These are phyloP conservation scores for Conomelus anceps DNA, from an alignment of 2,888 invertebrate species.

Conservation along the genomic window DNA sequence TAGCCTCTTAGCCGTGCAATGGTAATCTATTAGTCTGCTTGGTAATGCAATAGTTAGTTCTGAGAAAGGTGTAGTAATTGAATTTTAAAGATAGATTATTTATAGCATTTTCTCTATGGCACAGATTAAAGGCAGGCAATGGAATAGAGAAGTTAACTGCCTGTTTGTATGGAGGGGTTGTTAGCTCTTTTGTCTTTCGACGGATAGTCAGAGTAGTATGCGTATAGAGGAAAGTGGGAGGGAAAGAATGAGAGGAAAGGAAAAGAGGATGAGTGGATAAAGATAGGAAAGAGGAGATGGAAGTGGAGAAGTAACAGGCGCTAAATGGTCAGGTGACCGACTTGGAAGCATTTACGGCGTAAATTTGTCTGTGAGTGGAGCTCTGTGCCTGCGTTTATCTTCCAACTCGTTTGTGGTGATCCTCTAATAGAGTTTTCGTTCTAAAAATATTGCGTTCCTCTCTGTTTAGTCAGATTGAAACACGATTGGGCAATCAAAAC, in stretches of 20 bases:
- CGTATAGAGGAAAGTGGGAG: background rate
- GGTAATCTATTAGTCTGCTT: background rate
- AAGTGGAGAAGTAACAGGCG: background rate
- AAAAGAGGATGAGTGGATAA: no score
- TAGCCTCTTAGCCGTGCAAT: no score
- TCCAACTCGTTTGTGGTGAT: background rate
- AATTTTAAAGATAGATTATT: background rate
- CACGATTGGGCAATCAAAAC: background rate
- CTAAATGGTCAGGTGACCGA: background rate
- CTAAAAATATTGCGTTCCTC: background rate
- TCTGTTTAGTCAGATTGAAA: no score
- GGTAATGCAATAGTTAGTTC: background rate
- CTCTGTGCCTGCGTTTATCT: background rate
- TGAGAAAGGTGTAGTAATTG: background rate
- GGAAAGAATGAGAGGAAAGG: background rate
- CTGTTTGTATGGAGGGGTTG: background rate
- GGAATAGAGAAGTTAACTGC: background rate
- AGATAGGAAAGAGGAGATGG: background rate
- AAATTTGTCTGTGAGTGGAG: background rate
- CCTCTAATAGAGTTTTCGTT: background rate
- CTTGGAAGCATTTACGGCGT: background rate
- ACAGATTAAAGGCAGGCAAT: background rate
- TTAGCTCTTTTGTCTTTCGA: background rate
- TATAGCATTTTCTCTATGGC: background rate
- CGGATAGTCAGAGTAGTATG: no score